Evolutionary conservation across 64 coral and sea anemone genomes (phyloP).

Genomic region (Trachythela sp.): DNA sequence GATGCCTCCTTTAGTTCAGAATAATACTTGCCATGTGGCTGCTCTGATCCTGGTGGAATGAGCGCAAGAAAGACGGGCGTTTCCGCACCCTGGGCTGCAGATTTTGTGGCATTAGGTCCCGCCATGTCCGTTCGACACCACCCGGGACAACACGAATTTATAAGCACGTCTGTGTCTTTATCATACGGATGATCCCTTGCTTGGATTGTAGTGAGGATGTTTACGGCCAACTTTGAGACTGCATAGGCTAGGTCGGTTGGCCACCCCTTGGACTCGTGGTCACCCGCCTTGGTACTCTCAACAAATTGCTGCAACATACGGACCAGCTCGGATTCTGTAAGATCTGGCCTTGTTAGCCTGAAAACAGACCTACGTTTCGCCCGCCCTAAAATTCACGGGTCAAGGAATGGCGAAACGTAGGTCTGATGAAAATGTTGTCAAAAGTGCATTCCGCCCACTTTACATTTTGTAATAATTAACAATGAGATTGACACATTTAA

Average conservation of each 20-base stretch:
- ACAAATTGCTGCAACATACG: slow-evolving; percentile 64
- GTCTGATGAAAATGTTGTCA: too few relatives aligned
- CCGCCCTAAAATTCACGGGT: too few relatives aligned
- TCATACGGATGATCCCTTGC: slow-evolving; percentile 50
- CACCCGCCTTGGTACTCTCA: slow-evolving; percentile 71
- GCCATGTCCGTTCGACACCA: slow-evolving; percentile 72
- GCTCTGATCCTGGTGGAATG: slow-evolving; percentile 35
- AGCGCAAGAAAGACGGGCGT: slow-evolving; percentile 55
- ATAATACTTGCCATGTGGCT: slow-evolving; percentile 50
- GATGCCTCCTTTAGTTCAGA: slow-evolving; percentile 35
- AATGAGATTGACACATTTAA: too few relatives aligned
- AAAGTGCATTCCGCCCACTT: too few relatives aligned
- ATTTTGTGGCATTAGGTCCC: slow-evolving; percentile 29
- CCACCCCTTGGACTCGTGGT: slow-evolving; percentile 74
- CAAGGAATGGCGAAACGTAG: too few relatives aligned
- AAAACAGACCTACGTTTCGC: too few relatives aligned
- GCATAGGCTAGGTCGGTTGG: slow-evolving; percentile 65
- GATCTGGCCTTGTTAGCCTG: slow-evolving; percentile 18
- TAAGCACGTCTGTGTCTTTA: slow-evolving; percentile 51
- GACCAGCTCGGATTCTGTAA: slow-evolving; percentile 63
- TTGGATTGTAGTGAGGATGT: slow-evolving; percentile 71
- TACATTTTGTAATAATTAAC: too few relatives aligned
- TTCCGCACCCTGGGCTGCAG: slow-evolving; percentile 27
- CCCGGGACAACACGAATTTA: slow-evolving; percentile 91
- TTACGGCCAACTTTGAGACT: slow-evolving; percentile 67